These are phyloP conservation scores for Eulemur mongoz DNA, from an alignment of 2,797 vertebrate genomes.

Conservation along the genomic window DNA sequence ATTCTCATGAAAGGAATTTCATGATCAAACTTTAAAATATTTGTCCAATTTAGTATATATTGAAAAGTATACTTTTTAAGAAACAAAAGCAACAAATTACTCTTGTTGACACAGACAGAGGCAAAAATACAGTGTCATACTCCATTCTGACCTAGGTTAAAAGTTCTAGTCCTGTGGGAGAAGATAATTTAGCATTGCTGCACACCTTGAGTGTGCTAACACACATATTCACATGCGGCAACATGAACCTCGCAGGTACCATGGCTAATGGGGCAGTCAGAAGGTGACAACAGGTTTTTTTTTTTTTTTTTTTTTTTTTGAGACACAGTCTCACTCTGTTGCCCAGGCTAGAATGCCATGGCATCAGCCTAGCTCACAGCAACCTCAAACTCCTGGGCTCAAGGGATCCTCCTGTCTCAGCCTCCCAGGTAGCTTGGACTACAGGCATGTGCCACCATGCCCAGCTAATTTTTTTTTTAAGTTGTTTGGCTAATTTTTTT, in stretches of 20 bases:
- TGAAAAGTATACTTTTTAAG: neutral
- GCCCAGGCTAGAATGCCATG: no score
- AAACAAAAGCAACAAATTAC: neutral
- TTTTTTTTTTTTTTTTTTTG: no score
- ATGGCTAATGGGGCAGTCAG: neutral
- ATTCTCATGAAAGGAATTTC: neutral
- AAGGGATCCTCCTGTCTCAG: no score
- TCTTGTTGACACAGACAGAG: neutral
- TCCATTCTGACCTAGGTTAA: neutral
- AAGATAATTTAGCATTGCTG: neutral
- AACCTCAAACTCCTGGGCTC: no score
- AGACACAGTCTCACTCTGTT: no score
- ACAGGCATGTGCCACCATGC: no score
- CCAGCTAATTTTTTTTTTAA: no score
- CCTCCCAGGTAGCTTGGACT: no score
- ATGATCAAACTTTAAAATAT: neutral
- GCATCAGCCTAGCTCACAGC: no score
- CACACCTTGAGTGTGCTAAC: neutral
- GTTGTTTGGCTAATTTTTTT: no score
- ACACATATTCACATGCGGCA: neutral
- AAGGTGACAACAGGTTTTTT: neutral
- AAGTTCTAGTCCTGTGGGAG: neutral
- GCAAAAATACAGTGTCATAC: neutral
- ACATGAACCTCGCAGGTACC: no score
- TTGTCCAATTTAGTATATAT: neutral